Conservation (phyloP, 2,888 invertebrate genomes). For the Electrophaes corylata region DNA sequence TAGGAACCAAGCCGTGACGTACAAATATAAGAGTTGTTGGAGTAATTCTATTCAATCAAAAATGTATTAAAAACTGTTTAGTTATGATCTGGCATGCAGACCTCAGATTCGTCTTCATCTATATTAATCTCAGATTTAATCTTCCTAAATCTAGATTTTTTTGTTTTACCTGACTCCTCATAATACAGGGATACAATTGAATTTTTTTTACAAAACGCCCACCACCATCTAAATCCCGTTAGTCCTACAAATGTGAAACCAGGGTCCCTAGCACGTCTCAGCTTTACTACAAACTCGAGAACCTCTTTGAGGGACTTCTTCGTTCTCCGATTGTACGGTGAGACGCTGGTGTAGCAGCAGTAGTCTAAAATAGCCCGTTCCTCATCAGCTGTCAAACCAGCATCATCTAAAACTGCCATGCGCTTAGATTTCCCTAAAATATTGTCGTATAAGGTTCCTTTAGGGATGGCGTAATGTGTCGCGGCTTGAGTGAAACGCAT, state of each 20-base stretch:
- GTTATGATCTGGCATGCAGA: not conserved
- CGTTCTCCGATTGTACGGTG: conserved; percentile 89
- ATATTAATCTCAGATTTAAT: conserved; percentile 50
- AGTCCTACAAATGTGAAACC: conserved; percentile 87
- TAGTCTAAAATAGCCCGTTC: conserved; percentile 88
- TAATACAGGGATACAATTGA: conserved; percentile 86
- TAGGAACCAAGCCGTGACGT: too few species aligned
- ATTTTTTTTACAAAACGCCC: conserved; percentile 92
- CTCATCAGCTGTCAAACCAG: conserved; percentile 84
- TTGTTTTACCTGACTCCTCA: conserved; percentile 51
- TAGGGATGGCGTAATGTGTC: conserved; percentile 88
- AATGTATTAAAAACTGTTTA: too few species aligned
- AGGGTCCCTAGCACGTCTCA: conserved; percentile 84
- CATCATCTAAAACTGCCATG: conserved; percentile 90
- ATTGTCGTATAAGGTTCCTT: conserved; percentile 91
- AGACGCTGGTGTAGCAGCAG: conserved; percentile 89
- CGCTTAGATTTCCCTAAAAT: conserved; percentile 90
- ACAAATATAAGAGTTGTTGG: too few species aligned
- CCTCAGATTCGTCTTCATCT: conserved; percentile 13
- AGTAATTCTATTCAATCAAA: too few species aligned
- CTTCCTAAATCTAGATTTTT: conserved; percentile 41
- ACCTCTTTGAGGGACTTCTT: conserved; percentile 87
- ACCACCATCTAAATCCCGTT: conserved; percentile 92
- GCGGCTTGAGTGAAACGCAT: conserved; percentile 92
- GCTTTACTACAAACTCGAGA: conserved; percentile 86